Conservation (phyloP, 30 jellyfish, hydroid and myxozoan genomes). For the Chrysaora quinquecirrha region DNA sequence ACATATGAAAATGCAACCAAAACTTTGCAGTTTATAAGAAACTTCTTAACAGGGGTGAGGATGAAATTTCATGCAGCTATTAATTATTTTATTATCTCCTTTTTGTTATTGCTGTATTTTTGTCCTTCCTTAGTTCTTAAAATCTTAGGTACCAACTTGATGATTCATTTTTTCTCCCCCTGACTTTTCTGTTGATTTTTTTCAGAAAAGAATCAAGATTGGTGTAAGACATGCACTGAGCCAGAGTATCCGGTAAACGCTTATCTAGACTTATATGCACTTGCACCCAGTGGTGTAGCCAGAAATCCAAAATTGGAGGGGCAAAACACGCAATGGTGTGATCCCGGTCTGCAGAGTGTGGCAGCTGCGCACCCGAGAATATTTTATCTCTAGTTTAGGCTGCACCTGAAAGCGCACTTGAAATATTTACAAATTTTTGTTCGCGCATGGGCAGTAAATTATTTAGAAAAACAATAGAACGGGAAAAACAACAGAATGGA, state of each 20-base stretch:
- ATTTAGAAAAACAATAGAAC: no score
- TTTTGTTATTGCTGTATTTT: not conserved
- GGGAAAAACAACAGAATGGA: no score
- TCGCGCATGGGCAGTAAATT: no score
- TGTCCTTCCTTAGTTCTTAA: not conserved
- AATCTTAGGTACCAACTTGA: not conserved
- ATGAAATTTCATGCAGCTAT: not conserved
- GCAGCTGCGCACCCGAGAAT: no score
- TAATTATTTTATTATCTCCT: not conserved
- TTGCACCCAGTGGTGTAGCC: no score
- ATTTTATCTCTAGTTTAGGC: no score
- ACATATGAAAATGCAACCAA: slow-evolving; percentile 70
- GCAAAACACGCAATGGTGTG: no score
- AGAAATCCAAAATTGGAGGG: no score
- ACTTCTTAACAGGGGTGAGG: slow-evolving; percentile 66
- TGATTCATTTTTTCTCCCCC: not conserved
- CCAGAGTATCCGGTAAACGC: slow-evolving; percentile 66
- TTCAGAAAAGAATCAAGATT: slow-evolving; percentile 64
- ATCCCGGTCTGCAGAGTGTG: no score
- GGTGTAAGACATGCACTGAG: slow-evolving; percentile 67
- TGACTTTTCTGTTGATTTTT: not conserved
- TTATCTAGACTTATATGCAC: not conserved
- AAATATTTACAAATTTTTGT: no score
- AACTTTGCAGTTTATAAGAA: slow-evolving; percentile 42
- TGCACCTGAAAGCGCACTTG: no score